Base-by-base conservation (phyloP, 2,797 vertebrate species). In the Rhabdomys pumilio region DNA sequence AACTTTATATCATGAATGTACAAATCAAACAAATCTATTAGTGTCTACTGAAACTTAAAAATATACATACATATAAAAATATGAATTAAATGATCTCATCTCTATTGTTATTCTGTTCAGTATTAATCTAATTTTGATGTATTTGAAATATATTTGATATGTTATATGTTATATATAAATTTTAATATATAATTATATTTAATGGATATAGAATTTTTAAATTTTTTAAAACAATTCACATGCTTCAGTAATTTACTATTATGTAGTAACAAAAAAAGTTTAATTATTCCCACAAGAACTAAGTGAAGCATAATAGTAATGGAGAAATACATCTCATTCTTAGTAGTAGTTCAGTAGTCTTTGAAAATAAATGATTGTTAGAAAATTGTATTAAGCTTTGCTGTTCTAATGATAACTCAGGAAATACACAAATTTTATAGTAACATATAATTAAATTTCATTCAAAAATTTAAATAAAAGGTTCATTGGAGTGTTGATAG, bases 281-380 rank as follows among this genome's bases (percentile, higher is more conserved):
- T 81, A 93, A 89, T 24, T 80, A 0, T 93, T 79, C 14, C 41
- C 20, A 76, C 14, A 93, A 26, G 31, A 67, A 67, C 6, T 61
- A 96, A 94, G 73, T 80, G 47, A 9, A 14, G 47, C 20, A 79
- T 89, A 85, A 53, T 69, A 81, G 31, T 47, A 17, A 55, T 88
- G 81, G 14, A 77, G 47, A 86, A 81, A 77, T 17, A 76, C 1
- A 85, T 91, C 59, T 55, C 22, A 55, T 76, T n/a, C 6, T 3
- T 61, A 1, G 34, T 7, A 6, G 3, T 4, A 88, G 41, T 73
- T 88, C 89, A 83, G 24, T 73, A 47, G 87, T 44, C 3, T 38
- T 80, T 87, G 34, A 1, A 86, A 72, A 53, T 15, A 53, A 69
- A 72, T 38, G 24, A 38, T 22, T 55, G 24, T 38, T 83, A 31